Percentiles rank a stretch among this genome's conserved stretches.
Conservation (phyloP, 2,113 vertebrate species). For the Barnardius zonarius region DNA sequence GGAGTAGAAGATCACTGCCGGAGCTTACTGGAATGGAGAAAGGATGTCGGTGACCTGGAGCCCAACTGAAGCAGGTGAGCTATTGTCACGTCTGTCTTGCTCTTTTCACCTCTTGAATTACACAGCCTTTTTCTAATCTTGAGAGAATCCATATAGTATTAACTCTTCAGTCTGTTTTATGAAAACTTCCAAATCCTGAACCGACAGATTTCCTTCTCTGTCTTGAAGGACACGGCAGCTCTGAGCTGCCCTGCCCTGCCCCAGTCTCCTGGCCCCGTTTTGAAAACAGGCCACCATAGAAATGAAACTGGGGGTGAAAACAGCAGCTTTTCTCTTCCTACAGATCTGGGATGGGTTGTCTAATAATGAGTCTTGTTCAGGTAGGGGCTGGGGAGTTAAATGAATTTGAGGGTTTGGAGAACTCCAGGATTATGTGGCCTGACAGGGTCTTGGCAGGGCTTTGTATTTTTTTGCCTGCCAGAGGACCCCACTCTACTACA, state of each 20-base stretch:
- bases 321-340: neutral
- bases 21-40: neutral
- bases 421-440: neutral
- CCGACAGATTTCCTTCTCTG: accelerated
- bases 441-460: neutral
- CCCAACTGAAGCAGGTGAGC: neutral
- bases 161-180: accelerated
- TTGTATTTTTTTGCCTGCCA: accelerated
- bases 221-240: neutral
- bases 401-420: neutral
- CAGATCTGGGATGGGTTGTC: neutral
- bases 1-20: neutral
- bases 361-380: neutral
- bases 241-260: neutral
- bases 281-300: neutral
- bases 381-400: neutral
- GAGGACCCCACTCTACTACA: neutral
- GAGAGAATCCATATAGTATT: neutral
- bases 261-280: neutral
- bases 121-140: neutral
- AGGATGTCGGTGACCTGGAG: neutral
- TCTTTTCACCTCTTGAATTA: neutral
- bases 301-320: neutral
- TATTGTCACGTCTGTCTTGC: neutral
- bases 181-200: neutral